Percentiles rank a stretch among this genome's conserved stretches.
Evolutionary conservation across 2,113 vertebrate species (phyloP).

Genomic region (Notiomystis cincta): DNA sequence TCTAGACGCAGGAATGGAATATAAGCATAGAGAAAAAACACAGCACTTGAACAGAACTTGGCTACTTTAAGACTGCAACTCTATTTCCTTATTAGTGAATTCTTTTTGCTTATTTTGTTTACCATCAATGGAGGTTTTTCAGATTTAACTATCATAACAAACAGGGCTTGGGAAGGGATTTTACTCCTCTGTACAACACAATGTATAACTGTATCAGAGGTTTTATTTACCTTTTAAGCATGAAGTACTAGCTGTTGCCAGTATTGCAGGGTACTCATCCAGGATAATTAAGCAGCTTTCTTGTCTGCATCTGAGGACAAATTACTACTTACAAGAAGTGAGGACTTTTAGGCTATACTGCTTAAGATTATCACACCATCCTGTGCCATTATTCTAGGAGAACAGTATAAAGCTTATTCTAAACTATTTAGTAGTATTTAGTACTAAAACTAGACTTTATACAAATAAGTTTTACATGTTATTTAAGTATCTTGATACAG

Average conservation of each 20-base stretch:
- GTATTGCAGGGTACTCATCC: not conserved
- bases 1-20: not conserved
- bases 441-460: fast-evolving
- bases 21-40: not conserved
- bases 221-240: not conserved
- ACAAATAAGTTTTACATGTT: not conserved
- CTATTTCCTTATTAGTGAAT: not conserved
- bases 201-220: not conserved
- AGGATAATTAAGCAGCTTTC: not conserved
- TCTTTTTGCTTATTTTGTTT: not conserved
- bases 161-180: not conserved
- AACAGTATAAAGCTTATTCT: not conserved
- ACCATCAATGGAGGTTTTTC: not conserved
- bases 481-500: not conserved
- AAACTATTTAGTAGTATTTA: not conserved
- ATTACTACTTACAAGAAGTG: not conserved
- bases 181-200: not conserved
- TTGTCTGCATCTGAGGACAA: not conserved
- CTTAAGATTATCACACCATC: not conserved
- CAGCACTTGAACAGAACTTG: not conserved
- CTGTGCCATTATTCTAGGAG: not conserved
- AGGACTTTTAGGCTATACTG: not conserved
- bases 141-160: not conserved
- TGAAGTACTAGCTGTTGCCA: not conserved
- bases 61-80: not conserved